These are phyloP conservation scores for Cryptophagus acutangulus DNA, from an alignment of 2,888 invertebrate genomes.

Conservation along the genomic window DNA sequence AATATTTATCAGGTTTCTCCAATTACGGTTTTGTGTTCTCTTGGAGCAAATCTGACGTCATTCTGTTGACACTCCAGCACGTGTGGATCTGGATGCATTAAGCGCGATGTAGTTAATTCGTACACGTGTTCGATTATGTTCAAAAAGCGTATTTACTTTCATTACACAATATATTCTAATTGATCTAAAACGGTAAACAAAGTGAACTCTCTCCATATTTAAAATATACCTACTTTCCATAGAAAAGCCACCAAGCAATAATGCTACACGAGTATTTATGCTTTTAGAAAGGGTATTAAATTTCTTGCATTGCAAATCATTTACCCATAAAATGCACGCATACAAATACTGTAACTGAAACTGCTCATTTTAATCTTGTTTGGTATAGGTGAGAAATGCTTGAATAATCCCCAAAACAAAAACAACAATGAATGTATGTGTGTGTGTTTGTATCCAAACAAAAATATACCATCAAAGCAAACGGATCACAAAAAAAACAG, in stretches of 20 bases:
- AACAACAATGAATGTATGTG: too few species aligned
- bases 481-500: too few species aligned
- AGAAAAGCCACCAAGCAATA: too few species aligned
- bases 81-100: too few species aligned
- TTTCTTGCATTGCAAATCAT: constrained; percentile 18
- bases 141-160: not conserved
- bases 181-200: too few species aligned
- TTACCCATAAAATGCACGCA: constrained; percentile 21
- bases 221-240: too few species aligned
- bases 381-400: constrained; percentile 31
- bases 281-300: constrained; percentile 11
- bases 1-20: constrained; percentile 36
- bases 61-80: constrained; percentile 16
- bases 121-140: constrained; percentile 15
- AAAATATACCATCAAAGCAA: too few species aligned
- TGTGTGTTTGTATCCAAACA: too few species aligned
- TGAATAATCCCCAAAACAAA: constrained; percentile 27
- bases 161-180: constrained; percentile 1
- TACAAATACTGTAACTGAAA: constrained; percentile 18
- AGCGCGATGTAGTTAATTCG: constrained; percentile 14
- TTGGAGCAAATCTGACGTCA: constrained; percentile 12
- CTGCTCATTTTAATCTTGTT: constrained; percentile 35
- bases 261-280: not conserved
- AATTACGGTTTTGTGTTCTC: constrained; percentile 31
- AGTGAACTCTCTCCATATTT: too few species aligned